A percentile compares a stretch with the other conserved stretches of the same genome.
These are phyloP conservation scores for Thalassaphorura encarpata DNA, from an alignment of 1,140 invertebrate genomes.

Conservation along the genomic window DNA sequence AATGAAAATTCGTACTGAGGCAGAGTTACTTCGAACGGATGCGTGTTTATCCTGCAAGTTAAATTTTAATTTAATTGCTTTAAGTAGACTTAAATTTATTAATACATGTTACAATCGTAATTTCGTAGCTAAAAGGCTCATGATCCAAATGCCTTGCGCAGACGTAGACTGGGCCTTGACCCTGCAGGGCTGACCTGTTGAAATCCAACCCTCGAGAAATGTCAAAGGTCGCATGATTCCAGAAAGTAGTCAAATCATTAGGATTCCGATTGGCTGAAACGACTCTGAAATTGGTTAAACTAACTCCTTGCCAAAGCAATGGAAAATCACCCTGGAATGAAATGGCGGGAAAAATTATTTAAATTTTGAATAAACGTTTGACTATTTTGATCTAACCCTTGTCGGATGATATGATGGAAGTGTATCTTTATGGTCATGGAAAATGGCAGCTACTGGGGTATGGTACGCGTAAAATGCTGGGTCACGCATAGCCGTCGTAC, in stretches of 20 bases:
- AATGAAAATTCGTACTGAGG: conserved; percentile 10
- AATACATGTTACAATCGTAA: conserved; percentile 7
- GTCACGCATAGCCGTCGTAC: conserved; percentile 58
- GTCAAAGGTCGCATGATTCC: not conserved
- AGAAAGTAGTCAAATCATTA: conserved; percentile 10
- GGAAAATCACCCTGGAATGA: conserved; percentile 5
- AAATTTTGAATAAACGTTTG: not conserved
- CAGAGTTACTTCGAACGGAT: not conserved
- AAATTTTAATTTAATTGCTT: not conserved
- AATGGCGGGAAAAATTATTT: not conserved
- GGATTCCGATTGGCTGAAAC: not conserved
- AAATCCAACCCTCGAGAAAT: conserved; percentile 9
- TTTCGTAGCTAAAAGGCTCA: conserved; percentile 9
- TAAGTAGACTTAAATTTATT: not conserved
- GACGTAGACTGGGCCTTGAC: conserved; percentile 50
- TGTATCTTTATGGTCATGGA: conserved; percentile 39
- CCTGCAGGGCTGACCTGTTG: conserved; percentile 33
- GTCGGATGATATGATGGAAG: conserved; percentile 36
- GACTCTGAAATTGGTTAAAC: not conserved
- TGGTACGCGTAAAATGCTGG: conserved; percentile 42
- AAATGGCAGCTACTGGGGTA: conserved; percentile 38
- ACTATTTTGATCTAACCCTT: conserved; percentile 36
- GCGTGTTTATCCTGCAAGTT: not conserved
- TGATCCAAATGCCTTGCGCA: conserved; percentile 17
- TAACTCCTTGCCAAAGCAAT: not conserved